These are phyloP conservation scores for Platycheirus rosarum DNA, from an alignment of 2,888 invertebrate species.

Conservation along the genomic window DNA sequence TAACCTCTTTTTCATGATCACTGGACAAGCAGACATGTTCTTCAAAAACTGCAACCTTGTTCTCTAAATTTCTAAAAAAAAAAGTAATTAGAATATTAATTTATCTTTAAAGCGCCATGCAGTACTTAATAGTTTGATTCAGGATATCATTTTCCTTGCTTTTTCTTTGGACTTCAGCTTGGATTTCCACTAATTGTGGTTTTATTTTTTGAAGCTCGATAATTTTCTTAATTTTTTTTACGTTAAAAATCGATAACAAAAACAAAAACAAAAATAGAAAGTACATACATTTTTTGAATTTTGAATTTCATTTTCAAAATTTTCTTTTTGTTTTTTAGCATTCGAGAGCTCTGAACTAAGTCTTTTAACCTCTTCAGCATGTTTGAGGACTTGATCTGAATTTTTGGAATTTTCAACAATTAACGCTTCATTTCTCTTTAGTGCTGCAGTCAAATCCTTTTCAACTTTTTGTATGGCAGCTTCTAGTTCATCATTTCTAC, in stretches of 20 bases:
- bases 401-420: not conserved
- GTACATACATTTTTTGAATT: conserved; percentile 30
- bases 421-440: not conserved
- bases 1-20: conserved; percentile 38
- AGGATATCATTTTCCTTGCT: conserved; percentile 28
- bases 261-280: not conserved
- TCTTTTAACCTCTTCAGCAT: conserved; percentile 9
- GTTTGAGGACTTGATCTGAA: conserved; percentile 40
- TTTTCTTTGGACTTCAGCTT: not conserved
- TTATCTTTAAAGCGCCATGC: no score
- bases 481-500: conserved; percentile 25
- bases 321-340: conserved; percentile 9
- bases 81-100: no score
- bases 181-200: not conserved
- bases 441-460: conserved; percentile 11
- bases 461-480: conserved; percentile 10
- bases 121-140: conserved; percentile 28
- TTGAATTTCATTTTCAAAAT: conserved; percentile 31
- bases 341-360: conserved; percentile 5
- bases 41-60: conserved; percentile 7
- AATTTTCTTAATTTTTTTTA: no score
- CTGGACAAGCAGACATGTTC: not conserved
- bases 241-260: not conserved
- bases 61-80: conserved; percentile 25
- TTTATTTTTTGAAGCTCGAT: not conserved